Evolutionary conservation across 2,888 invertebrate species (phyloP).

Genomic region (Orgyia antiqua): DNA sequence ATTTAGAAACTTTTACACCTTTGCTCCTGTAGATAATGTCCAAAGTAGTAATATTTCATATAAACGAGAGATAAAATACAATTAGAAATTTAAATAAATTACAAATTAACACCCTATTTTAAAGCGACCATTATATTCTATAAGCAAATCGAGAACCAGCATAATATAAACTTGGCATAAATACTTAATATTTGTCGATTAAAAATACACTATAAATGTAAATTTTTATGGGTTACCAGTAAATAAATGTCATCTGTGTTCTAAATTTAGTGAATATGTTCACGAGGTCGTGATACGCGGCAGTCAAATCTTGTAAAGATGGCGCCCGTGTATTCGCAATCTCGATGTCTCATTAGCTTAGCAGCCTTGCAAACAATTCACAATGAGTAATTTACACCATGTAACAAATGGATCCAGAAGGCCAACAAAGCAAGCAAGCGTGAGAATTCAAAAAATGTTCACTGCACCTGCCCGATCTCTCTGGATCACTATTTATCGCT

Average conservation of each 20-base stretch:
- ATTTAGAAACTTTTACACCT: no score
- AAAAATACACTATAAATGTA: no score
- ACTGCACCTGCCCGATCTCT: constrained; percentile 34
- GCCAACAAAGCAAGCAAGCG: constrained; percentile 41
- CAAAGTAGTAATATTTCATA: no score
- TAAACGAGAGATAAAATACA: no score
- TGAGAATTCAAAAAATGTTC: constrained; percentile 42
- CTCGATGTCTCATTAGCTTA: constrained; percentile 50
- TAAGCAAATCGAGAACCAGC: no score
- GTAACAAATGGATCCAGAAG: constrained; percentile 43
- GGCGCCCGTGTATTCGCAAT: constrained; percentile 56
- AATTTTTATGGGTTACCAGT: no score
- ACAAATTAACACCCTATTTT: no score
- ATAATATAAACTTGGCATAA: no score
- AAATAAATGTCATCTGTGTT: constrained; percentile 47
- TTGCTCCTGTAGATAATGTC: no score
- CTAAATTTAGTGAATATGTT: constrained; percentile 60
- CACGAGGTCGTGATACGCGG: constrained; percentile 54
- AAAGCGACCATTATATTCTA: no score
- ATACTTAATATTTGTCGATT: no score
- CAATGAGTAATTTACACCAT: constrained; percentile 49
- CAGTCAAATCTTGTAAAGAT: constrained; percentile 58
- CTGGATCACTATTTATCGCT: constrained; percentile 18
- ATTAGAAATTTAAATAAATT: no score
- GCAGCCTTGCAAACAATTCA: constrained; percentile 57